Base-by-base conservation (phyloP, 2,113 vertebrate species). In the Mormoops blainvillei region DNA sequence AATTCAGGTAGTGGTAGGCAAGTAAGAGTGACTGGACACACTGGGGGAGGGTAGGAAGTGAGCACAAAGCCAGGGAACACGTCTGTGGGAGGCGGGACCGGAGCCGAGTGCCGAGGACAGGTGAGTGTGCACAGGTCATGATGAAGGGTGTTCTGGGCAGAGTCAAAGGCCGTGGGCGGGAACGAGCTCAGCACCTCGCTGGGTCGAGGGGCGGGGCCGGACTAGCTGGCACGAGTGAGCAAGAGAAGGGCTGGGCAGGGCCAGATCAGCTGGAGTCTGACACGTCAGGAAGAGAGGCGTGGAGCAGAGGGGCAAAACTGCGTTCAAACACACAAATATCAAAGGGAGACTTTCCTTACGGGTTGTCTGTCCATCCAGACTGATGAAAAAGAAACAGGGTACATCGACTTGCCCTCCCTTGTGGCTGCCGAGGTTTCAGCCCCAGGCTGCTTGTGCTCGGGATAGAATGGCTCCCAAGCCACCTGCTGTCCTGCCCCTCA, bases 101-200 rank as follows among this genome's bases (percentile, higher is more conserved):
- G 19, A 80, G 26, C 22, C 12, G 1, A 1, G 28, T 15, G n/a
- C 24, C 5, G 7, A 52, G 7, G 4, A 11, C 22, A 36, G 4
- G 18, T 6, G 11, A 43, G 36, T 20, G 41, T 12, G 54, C 26
- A 31, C 10, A 28, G 20, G 54, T 74, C 31, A 38, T 5, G 2
- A 4, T 61, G 58, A 36, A 41, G 9, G 24, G 26, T 36, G 8
- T 6, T 31, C 24, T 6, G n/a, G 36, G 14, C 2, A 77, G 24
- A 28, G 26, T 61, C 58, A 61, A 61, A 61, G 9, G 26, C 58
- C 58, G 20, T 56, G 54, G 54, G 54, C 3, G 54, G 54, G 20
- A 56, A 56, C 10, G 54, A 56, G 54, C 54, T 24, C 54, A 56
- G 54, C 18, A 2, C 54, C 54, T 56, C 10, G 22, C 54, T 0